Evolutionary conservation across 2,797 vertebrate species (phyloP).

Genomic region (Sebastes matsubarae): DNA sequence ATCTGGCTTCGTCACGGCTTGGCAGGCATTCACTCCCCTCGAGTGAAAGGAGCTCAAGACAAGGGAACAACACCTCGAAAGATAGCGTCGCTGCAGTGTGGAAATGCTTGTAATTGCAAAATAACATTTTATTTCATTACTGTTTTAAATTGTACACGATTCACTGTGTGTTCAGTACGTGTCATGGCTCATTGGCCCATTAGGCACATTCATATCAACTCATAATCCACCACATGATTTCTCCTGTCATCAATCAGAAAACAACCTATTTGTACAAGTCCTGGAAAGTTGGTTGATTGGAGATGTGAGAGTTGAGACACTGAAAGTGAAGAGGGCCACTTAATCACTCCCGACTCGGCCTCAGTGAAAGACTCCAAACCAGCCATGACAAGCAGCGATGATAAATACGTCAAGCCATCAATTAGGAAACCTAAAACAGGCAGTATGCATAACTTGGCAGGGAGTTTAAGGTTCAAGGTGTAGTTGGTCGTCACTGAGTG

Average conservation of each 20-base stretch:
- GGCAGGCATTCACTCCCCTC: conserved; percentile 59
- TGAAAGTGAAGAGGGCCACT: conserved; percentile 71
- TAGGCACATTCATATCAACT: background rate
- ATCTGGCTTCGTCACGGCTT: conserved; percentile 76
- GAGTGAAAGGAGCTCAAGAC: conserved; percentile 67
- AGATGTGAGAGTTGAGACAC: conserved; percentile 30
- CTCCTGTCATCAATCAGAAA: conserved; percentile 15
- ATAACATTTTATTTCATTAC: background rate
- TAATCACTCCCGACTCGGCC: conserved; percentile 48
- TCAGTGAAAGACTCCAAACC: conserved; percentile 45
- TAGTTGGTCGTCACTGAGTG: background rate
- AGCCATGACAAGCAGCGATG: conserved; percentile 41
- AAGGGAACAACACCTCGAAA: conserved; percentile 50
- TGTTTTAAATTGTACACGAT: background rate
- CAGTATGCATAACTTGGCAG: conserved; percentile 32
- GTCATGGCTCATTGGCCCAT: background rate
- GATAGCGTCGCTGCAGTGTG: background rate
- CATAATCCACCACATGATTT: conserved; percentile 1
- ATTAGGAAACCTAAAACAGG: conserved; percentile 58
- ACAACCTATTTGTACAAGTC: background rate
- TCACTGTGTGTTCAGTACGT: background rate
- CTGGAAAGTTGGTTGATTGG: conserved; percentile 1
- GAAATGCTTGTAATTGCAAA: background rate
- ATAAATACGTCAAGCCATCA: conserved; percentile 59
- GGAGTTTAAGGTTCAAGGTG: conserved; percentile 30